Percentiles rank a stretch among this genome's conserved stretches.
Conservation (phyloP, 2,113 vertebrate species). For the Pelecanoides urinatrix region DNA sequence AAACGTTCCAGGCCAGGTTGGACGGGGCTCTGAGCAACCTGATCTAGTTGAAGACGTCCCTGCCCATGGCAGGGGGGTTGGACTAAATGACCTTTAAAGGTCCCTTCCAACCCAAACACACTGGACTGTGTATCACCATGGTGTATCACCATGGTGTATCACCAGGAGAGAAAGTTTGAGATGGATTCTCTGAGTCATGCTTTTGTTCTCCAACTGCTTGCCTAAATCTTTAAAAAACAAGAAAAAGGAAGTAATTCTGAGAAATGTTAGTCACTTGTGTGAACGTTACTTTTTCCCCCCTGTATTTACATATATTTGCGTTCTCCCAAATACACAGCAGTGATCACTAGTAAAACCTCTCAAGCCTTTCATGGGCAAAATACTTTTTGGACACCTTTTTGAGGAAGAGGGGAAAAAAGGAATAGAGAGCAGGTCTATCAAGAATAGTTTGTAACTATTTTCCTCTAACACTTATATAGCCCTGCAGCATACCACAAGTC, state of each 20-base stretch:
- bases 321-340: not conserved
- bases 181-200: not conserved
- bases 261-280: not conserved
- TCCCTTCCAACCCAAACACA: not conserved
- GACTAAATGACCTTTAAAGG: fast-evolving
- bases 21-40: not conserved
- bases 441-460: not conserved
- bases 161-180: not conserved
- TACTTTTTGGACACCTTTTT: not conserved
- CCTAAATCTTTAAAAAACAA: not conserved
- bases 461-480: not conserved
- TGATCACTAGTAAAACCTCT: not conserved
- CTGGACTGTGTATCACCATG: not conserved
- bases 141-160: not conserved
- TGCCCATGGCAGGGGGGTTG: not conserved
- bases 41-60: fast-evolving
- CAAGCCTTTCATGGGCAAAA: not conserved
- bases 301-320: not conserved
- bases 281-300: not conserved
- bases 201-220: not conserved
- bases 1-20: not conserved
- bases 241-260: not conserved
- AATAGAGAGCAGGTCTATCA: not conserved
- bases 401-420: not conserved
- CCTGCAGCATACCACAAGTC: not conserved